phyloP scores from a whole-genome alignment of 2,888 invertebrate genomes.

The Monopis laevigella region DNA sequence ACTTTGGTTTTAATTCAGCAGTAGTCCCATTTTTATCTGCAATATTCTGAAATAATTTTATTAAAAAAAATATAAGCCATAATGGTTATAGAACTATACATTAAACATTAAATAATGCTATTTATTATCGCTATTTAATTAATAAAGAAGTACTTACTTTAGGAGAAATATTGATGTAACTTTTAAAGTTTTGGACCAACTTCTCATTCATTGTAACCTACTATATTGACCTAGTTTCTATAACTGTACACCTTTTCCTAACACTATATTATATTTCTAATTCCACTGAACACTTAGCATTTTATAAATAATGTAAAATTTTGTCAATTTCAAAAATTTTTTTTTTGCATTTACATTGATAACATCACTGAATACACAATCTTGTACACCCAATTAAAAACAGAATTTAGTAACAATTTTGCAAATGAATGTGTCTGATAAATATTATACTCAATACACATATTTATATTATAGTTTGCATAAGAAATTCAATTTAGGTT shows the following conservation, averaged over 20 bases:
- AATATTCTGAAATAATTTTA: conserved; percentile 40
- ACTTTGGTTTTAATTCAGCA: conserved; percentile 60
- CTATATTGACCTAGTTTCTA: conserved; percentile 14
- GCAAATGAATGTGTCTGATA: no score
- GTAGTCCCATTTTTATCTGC: conserved; percentile 61
- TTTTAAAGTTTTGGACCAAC: conserved; percentile 63
- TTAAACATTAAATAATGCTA: no score
- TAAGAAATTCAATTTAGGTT: no score
- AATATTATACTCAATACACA: no score
- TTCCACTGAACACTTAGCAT: conserved; percentile 9
- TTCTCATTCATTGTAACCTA: conserved; percentile 59
- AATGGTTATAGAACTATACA: background rate
- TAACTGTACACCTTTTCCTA: conserved; percentile 37
- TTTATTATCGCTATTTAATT: background rate
- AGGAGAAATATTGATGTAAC: conserved; percentile 60
- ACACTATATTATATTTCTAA: conserved; percentile 20
- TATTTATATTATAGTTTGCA: no score
- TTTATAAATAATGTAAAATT: background rate
- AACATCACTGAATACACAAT: conserved; percentile 39
- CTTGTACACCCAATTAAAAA: conserved; percentile 14
- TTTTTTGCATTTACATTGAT: conserved; percentile 30
- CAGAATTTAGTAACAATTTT: no score
- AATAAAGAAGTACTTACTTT: conserved; percentile 32
- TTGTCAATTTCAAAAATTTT: conserved; percentile 6
- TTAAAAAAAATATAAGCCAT: background rate